These are phyloP conservation scores for Pampusana beccarii DNA, from an alignment of 2,113 vertebrate species.

Conservation along the genomic window DNA sequence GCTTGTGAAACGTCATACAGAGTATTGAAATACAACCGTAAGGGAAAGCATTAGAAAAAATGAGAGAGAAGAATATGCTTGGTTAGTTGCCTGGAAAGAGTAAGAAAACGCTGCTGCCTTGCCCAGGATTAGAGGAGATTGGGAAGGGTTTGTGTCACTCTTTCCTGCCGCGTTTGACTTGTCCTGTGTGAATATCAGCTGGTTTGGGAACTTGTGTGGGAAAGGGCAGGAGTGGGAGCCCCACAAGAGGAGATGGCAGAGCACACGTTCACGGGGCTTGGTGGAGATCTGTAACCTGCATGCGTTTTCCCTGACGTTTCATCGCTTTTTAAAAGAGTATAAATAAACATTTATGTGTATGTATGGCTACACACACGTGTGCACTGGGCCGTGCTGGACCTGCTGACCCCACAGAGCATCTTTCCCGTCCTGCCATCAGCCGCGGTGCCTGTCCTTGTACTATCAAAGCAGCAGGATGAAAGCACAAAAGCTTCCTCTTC, in stretches of 20 bases:
- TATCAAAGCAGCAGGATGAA: too few species aligned
- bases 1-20: background rate
- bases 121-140: background rate
- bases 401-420: background rate
- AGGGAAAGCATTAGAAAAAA: background rate
- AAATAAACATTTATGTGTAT: rapidly evolving
- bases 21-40: background rate
- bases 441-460: too few species aligned
- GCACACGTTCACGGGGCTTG: background rate
- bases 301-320: background rate
- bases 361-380: rapidly evolving
- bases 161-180: background rate
- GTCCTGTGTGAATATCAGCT: background rate
- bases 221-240: background rate
- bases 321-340: rapidly evolving
- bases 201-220: background rate
- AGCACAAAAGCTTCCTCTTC: too few species aligned
- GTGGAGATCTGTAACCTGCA: background rate
- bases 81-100: background rate
- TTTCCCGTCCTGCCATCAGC: background rate
- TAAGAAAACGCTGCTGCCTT: background rate
- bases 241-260: background rate
- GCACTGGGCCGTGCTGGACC: background rate
- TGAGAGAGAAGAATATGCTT: background rate
- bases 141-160: background rate